Conservation (phyloP, 2,113 vertebrate species). For the Poecile atricapillus region DNA sequence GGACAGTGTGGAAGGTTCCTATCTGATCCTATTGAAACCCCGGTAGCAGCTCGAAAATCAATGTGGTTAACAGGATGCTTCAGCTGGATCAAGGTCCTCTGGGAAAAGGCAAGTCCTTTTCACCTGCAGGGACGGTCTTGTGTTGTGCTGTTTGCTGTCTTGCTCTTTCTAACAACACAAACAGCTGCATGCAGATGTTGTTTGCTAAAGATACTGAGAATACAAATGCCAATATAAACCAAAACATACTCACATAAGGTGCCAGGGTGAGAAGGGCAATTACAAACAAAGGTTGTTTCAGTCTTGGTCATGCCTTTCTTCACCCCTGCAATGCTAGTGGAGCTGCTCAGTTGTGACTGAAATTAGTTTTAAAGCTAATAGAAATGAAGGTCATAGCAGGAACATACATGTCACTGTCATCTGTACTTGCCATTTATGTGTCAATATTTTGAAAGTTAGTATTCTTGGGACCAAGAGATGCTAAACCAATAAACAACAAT, state of each 20-base stretch:
- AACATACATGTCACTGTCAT: not conserved
- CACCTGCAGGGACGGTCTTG: accelerated
- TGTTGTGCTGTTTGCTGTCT: not conserved
- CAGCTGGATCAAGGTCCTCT: not conserved
- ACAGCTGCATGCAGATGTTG: not conserved
- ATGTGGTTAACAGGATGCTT: not conserved
- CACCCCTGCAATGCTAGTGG: not conserved
- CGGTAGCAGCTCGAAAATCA: not conserved
- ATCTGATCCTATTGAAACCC: not conserved
- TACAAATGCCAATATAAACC: not conserved
- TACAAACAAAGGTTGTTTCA: not conserved
- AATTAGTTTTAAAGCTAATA: not conserved
- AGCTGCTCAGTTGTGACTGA: not conserved
- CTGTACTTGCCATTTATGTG: not conserved
- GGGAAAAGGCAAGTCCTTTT: not conserved
- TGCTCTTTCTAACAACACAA: not conserved
- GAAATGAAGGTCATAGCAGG: not conserved
- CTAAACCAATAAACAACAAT: not conserved
- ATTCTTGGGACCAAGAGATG: not conserved
- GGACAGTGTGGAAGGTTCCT: not conserved
- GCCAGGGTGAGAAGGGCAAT: not conserved
- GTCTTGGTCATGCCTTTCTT: not conserved
- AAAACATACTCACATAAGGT: not conserved
- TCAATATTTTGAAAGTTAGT: not conserved
- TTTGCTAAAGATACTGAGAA: not conserved